Evolutionary conservation across 2,113 vertebrate genomes (phyloP), one percentile per base, ranked within the genome.

Genomic region (Leuciscus idus): DNA sequence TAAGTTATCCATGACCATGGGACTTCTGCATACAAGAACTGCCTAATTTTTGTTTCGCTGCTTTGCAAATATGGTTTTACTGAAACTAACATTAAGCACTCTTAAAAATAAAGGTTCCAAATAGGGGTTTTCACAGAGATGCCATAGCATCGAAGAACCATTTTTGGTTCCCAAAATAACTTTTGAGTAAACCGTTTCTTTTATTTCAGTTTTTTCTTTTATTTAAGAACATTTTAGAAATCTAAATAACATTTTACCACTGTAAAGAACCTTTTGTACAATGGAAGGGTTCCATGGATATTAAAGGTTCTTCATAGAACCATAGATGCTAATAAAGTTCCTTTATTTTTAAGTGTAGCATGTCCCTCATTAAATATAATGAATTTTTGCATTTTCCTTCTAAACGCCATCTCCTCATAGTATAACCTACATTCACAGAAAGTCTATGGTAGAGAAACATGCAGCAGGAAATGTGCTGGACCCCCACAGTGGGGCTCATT

Each of bases 401-500:
- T 11, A 4, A 39, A 72, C 19, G 2, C 33, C 10, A 72, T 43
- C 68, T 70, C 17, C 3, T 21, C 9, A 72, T 43, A 23, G 2
- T 23, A 73, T 13, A 6, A 73, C 10, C 36, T 23, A 23, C 83
- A 70, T 70, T 1, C 19, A 59, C 46, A 81, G 28, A 81, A 57
- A 55, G 81, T 77, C 26, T 30, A 83, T 28, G 43, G 61, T 75
- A 89, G 39, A 59, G 50, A 86, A 79, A 83, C 30, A 86, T 83
- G 86, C 11, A 73, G 84, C 86, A 77, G 78, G 84, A 88, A 85
- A 86, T 88, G 85, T 84, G 84, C 73, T 6, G 80, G 79, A 80
- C 81, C 66, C 89, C 81, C 43, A 64, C 84, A 57, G 33, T 72
- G 80, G 26, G 80, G 90, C 90, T 91, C 90, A 89, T 92, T 91